phyloP scores from a whole-genome alignment of 2,113 vertebrate species.

The Neodontobutis hainanensis region DNA sequence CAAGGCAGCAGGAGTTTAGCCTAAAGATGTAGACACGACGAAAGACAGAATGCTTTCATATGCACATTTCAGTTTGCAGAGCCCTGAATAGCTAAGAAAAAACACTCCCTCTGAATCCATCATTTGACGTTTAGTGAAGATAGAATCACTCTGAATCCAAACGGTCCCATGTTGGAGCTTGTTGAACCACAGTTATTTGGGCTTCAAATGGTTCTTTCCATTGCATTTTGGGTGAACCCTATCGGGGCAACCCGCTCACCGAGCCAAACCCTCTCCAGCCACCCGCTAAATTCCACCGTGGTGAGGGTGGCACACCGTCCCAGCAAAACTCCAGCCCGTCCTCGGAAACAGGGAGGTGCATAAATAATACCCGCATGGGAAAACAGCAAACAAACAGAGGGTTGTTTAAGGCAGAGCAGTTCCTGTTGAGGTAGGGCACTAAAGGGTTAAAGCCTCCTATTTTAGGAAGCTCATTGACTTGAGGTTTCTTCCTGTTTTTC shows the following conservation, averaged over 20 bases:
- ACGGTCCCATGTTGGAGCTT: slow-evolving; percentile 33
- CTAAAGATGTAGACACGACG: neutral
- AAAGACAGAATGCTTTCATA: slow-evolving; percentile 5
- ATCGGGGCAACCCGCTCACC: slow-evolving; percentile 39
- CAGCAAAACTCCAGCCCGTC: slow-evolving; percentile 50
- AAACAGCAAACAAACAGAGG: slow-evolving; percentile 75
- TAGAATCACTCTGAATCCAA: slow-evolving; percentile 53
- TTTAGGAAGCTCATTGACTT: slow-evolving; percentile 53
- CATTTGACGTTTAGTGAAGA: slow-evolving; percentile 39
- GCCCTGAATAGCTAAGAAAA: slow-evolving; percentile 29
- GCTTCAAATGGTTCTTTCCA: slow-evolving; percentile 52
- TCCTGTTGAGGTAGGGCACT: slow-evolving; percentile 60
- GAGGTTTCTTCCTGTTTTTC: slow-evolving; percentile 57
- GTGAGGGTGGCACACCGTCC: slow-evolving; percentile 62
- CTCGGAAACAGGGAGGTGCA: slow-evolving; percentile 62
- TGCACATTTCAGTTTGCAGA: slow-evolving; percentile 32
- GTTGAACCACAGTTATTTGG: slow-evolving; percentile 73
- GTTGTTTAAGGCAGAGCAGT: slow-evolving; percentile 73
- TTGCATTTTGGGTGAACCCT: slow-evolving; percentile 61
- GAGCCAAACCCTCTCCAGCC: slow-evolving; percentile 45
- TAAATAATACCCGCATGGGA: slow-evolving; percentile 71
- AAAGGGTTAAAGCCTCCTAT: slow-evolving; percentile 53
- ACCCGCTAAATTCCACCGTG: slow-evolving; percentile 63
- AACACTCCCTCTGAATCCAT: slow-evolving; percentile 23
- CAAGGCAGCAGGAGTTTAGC: slow-evolving; percentile 1